Conservation (phyloP, 2,888 invertebrate genomes). For the Ennomos erosarius region DNA sequence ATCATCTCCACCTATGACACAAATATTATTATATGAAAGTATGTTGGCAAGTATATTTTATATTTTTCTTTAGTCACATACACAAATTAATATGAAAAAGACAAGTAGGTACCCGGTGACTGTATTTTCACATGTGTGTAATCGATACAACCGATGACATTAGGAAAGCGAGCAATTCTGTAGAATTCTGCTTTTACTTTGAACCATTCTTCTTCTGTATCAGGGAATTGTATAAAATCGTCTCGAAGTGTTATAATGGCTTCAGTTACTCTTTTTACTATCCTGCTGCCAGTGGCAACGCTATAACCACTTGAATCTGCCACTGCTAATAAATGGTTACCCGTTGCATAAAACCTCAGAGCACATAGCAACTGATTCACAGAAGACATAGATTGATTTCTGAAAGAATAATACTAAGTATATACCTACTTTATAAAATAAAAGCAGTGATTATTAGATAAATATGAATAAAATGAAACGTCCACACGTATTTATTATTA, state of each 20-base stretch:
- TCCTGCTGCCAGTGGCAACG: conserved; percentile 22
- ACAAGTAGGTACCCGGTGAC: neutral
- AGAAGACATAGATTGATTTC: too few relatives aligned
- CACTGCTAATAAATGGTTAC: conserved; percentile 22
- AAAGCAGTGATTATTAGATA: too few relatives aligned
- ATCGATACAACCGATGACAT: neutral
- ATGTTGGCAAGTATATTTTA: too few relatives aligned
- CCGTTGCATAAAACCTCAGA: conserved; percentile 32
- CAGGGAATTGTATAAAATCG: conserved; percentile 8
- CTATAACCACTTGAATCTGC: conserved; percentile 27
- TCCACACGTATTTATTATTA: too few relatives aligned
- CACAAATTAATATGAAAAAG: too few relatives aligned
- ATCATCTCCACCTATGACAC: conserved; percentile 36
- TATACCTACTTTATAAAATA: too few relatives aligned
- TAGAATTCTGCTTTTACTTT: neutral
- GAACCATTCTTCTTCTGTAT: conserved; percentile 6
- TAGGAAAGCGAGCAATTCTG: too few relatives aligned
- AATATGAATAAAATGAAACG: too few relatives aligned
- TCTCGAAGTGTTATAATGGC: conserved; percentile 14
- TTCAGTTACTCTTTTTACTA: conserved; percentile 25
- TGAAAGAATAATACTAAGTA: too few relatives aligned
- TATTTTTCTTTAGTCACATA: too few relatives aligned
- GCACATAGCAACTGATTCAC: conserved; percentile 28
- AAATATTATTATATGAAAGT: too few relatives aligned
- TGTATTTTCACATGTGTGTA: conserved; percentile 12